Percentiles rank a stretch among this genome's conserved stretches.
These are phyloP conservation scores for Scelioninae gen. 2 DNA, from an alignment of 2,888 invertebrate species.

Conservation along the genomic window DNA sequence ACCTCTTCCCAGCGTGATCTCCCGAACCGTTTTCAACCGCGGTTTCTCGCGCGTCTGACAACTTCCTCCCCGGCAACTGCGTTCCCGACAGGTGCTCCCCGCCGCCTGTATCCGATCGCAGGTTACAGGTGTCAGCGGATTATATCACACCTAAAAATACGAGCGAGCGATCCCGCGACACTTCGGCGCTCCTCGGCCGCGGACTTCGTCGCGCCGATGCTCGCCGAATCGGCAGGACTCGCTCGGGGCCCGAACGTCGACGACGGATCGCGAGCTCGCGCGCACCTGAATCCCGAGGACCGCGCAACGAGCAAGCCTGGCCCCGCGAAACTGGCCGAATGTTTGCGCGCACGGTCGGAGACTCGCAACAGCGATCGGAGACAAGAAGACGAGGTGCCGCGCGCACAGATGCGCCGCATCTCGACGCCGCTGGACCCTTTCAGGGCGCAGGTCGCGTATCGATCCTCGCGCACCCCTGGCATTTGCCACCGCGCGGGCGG, in stretches of 20 bases:
- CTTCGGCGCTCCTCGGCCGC: conserved; percentile 1
- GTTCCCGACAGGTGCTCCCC: conserved; percentile 47
- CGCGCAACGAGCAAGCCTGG: too few relatives aligned
- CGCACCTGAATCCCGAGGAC: too few relatives aligned
- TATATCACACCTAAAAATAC: conserved; percentile 45
- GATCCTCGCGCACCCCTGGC: conserved; percentile 42
- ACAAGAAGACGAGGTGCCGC: conserved; percentile 5
- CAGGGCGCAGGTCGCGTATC: conserved; percentile 59
- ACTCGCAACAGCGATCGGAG: conserved; percentile 9
- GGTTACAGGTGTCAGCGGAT: conserved; percentile 58
- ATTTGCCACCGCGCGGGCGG: conserved; percentile 33
- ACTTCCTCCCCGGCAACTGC: too few relatives aligned
- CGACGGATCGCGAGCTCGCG: too few relatives aligned
- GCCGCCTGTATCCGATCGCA: conserved; percentile 34
- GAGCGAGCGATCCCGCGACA: not conserved
- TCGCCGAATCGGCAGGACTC: too few relatives aligned
- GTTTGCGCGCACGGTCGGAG: too few relatives aligned
- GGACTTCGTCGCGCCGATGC: not conserved
- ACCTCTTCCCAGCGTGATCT: too few relatives aligned
- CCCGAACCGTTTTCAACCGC: too few relatives aligned
- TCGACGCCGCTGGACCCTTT: conserved; percentile 48
- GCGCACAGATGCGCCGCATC: conserved; percentile 33
- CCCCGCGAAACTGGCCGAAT: too few relatives aligned
- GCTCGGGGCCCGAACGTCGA: too few relatives aligned
- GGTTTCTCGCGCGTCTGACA: too few relatives aligned